Percentiles rank a stretch among this genome's conserved stretches.
Conservation (phyloP, 2,888 invertebrate species). For the Drosophila meridionalis region DNA sequence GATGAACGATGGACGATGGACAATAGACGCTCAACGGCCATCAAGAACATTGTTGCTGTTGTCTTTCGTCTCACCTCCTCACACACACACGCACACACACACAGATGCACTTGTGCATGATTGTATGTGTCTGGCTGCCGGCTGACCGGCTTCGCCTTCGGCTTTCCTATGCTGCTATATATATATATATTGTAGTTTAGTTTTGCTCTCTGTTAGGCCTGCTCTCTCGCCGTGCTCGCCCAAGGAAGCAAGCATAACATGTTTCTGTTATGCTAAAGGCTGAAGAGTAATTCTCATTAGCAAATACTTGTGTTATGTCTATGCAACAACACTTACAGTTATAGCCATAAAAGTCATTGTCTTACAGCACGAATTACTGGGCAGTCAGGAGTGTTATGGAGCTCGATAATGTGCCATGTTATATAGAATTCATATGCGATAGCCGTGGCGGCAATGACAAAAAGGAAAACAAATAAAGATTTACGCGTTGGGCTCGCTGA, state of each 20-base stretch:
- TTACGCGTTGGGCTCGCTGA: neutral
- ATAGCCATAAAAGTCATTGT: slow-evolving; percentile 47
- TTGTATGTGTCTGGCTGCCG: slow-evolving; percentile 36
- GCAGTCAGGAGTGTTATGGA: slow-evolving; percentile 45
- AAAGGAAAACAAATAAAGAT: neutral
- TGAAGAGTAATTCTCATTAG: slow-evolving; percentile 55
- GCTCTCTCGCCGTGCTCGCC: slow-evolving; percentile 1
- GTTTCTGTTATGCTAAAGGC: slow-evolving; percentile 56
- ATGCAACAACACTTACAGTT: slow-evolving; percentile 50
- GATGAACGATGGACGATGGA: slow-evolving; percentile 53
- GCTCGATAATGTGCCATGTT: slow-evolving; percentile 35
- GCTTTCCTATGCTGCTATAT: slow-evolving; percentile 59
- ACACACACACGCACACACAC: neutral
- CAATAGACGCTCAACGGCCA: slow-evolving; percentile 49
- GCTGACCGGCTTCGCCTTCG: slow-evolving; percentile 58
- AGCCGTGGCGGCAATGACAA: neutral
- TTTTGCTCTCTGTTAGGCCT: slow-evolving; percentile 25
- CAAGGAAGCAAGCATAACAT: slow-evolving; percentile 57
- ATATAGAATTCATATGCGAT: slow-evolving; percentile 10
- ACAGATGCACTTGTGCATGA: neutral
- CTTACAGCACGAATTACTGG: slow-evolving; percentile 54
- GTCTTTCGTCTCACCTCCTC: slow-evolving; percentile 17
- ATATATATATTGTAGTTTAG: slow-evolving; percentile 8
- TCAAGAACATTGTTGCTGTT: slow-evolving; percentile 55
- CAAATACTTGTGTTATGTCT: slow-evolving; percentile 54